Conservation (phyloP, 2,888 invertebrate genomes). For the Synergus japonicus region DNA sequence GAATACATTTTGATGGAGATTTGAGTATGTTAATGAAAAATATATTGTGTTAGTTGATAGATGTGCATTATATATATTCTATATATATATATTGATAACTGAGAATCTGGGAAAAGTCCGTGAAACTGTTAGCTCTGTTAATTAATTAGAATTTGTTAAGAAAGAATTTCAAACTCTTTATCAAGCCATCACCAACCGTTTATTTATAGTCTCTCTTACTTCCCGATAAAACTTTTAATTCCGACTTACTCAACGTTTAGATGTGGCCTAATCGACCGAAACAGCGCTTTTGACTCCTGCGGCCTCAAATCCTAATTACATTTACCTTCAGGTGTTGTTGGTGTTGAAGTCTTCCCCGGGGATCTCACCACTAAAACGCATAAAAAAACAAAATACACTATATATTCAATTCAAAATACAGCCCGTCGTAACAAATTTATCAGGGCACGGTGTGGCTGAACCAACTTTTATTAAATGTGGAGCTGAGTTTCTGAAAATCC, state of each 20-base stretch:
- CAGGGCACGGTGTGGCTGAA: too few relatives aligned
- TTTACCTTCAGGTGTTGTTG: conserved; percentile 78
- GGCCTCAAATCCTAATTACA: conserved; percentile 78
- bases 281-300: conserved; percentile 75
- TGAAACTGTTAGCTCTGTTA: background rate
- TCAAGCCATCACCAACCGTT: conserved; percentile 36
- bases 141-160: background rate
- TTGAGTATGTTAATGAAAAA: conserved; percentile 17
- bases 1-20: conserved; percentile 34
- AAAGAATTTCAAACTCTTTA: conserved; percentile 22
- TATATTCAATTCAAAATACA: conserved; percentile 53
- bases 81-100: too few relatives aligned
- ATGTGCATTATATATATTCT: background rate
- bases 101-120: too few relatives aligned
- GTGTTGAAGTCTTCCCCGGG: conserved; percentile 78
- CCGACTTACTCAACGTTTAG: conserved; percentile 78
- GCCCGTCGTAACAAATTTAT: background rate
- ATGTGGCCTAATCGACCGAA: conserved; percentile 77
- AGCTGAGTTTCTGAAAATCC: too few relatives aligned
- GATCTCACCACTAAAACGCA: conserved; percentile 79
- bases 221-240: conserved; percentile 71
- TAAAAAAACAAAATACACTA: conserved; percentile 70
- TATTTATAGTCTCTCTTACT: conserved; percentile 58
- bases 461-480: too few relatives aligned
- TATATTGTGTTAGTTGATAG: conserved; percentile 3